Percentiles rank a stretch among this genome's conserved stretches.
phyloP scores from a whole-genome alignment of 2,888 invertebrate species.

The Pseudococcus jackbeardsleyi region DNA sequence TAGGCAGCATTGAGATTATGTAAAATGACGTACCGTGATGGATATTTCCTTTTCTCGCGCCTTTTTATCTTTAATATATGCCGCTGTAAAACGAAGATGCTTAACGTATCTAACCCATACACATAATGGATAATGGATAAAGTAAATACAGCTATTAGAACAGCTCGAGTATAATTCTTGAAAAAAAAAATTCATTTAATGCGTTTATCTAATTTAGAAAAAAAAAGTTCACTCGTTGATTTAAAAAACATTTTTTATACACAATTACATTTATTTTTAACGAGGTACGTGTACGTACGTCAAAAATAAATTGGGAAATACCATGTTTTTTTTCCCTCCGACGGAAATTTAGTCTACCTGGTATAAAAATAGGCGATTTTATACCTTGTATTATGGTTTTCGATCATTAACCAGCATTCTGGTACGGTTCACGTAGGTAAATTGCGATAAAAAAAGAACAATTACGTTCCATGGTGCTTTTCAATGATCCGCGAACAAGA shows the following conservation, averaged over 20 bases:
- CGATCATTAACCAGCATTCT: too few species aligned
- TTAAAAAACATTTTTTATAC: background rate
- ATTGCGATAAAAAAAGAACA: background rate
- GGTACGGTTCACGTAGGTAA: background rate
- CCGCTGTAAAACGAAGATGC: background rate
- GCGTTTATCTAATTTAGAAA: background rate
- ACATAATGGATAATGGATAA: constrained; percentile 10
- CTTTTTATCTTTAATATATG: background rate
- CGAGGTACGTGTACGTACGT: background rate
- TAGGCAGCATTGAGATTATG: constrained; percentile 16
- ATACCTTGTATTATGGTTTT: too few species aligned
- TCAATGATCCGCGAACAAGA: background rate
- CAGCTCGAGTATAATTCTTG: background rate
- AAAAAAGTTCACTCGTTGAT: background rate
- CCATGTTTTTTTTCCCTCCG: too few species aligned
- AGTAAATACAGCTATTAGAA: constrained; percentile 9
- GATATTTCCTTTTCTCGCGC: background rate
- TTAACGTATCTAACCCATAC: background rate
- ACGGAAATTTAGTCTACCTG: too few species aligned
- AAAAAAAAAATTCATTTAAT: constrained; percentile 22
- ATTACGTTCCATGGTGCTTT: background rate
- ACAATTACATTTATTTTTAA: background rate
- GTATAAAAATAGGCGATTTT: too few species aligned
- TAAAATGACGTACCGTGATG: constrained; percentile 9
- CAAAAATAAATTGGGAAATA: too few species aligned